These are phyloP conservation scores for Theretra japonica DNA, from an alignment of 2,888 invertebrate genomes.

Conservation along the genomic window DNA sequence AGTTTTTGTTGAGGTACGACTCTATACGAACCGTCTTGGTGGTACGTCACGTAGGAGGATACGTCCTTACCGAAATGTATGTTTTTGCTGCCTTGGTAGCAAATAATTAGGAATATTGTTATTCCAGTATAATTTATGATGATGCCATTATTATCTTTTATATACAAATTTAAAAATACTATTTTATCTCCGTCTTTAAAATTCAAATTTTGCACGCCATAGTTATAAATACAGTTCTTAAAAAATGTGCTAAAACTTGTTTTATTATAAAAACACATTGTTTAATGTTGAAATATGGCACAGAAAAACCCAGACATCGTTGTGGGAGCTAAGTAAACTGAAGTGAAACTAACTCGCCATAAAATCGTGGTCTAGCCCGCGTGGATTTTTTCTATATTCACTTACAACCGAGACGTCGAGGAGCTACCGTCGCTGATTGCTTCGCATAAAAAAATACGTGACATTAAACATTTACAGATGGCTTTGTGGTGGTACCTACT, in stretches of 20 bases:
- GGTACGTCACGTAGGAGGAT: constrained; percentile 11
- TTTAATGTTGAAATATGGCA: background rate
- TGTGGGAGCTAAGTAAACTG: constrained; percentile 38
- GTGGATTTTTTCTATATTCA: constrained; percentile 29
- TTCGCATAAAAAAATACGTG: constrained; percentile 13
- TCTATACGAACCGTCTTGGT: constrained; percentile 18
- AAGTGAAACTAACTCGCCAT: constrained; percentile 42
- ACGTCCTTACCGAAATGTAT: constrained; percentile 14
- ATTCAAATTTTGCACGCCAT: background rate
- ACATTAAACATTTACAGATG: background rate
- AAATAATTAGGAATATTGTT: background rate
- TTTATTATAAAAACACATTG: background rate
- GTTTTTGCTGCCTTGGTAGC: background rate
- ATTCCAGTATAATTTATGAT: no score
- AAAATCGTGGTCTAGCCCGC: constrained; percentile 39
- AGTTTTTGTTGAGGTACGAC: constrained; percentile 20
- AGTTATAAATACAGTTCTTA: background rate
- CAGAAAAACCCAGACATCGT: constrained; percentile 36
- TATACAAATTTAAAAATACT: no score
- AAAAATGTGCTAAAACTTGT: background rate
- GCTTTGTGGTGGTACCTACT: background rate
- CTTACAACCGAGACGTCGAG: constrained; percentile 25
- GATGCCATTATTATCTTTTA: no score
- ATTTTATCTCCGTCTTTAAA: no score
- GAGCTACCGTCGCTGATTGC: constrained; percentile 17